Conservation (phyloP, 2,113 vertebrate genomes). For the Ceyx cyanopectus region DNA sequence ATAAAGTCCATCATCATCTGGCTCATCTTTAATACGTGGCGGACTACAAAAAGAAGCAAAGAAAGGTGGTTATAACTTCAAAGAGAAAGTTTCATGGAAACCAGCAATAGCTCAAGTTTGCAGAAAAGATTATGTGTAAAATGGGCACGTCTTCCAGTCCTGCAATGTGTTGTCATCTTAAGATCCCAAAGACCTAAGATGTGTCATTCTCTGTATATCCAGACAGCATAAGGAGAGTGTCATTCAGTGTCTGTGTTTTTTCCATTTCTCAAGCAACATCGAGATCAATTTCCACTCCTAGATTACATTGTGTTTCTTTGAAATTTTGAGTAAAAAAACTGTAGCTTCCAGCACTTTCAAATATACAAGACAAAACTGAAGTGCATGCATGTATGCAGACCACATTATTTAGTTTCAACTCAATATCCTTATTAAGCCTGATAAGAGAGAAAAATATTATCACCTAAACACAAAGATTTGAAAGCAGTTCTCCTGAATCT, state of each 20-base stretch:
- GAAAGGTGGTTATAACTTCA: background rate
- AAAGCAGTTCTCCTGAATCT: background rate
- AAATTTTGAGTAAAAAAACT: background rate
- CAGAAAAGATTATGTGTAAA: background rate
- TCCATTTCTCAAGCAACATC: background rate
- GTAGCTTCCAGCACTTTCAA: background rate
- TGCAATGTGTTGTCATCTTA: background rate
- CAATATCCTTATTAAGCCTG: background rate
- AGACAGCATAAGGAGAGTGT: background rate
- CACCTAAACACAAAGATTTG: background rate
- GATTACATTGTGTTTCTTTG: background rate
- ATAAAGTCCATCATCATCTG: conserved; percentile 88
- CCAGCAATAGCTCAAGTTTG: background rate
- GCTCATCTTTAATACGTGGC: conserved; percentile 88
- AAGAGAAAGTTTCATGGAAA: background rate
- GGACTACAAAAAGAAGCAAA: conserved; percentile 76
- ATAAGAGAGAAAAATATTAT: background rate
- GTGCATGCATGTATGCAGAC: background rate
- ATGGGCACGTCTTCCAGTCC: background rate
- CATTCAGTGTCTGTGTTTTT: accelerated
- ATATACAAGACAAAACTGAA: background rate
- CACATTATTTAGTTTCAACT: background rate
- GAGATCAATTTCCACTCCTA: background rate
- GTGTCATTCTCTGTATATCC: background rate
- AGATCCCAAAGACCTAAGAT: background rate